Conservation (phyloP, 2,888 invertebrate genomes). For the Beris chalybata region DNA sequence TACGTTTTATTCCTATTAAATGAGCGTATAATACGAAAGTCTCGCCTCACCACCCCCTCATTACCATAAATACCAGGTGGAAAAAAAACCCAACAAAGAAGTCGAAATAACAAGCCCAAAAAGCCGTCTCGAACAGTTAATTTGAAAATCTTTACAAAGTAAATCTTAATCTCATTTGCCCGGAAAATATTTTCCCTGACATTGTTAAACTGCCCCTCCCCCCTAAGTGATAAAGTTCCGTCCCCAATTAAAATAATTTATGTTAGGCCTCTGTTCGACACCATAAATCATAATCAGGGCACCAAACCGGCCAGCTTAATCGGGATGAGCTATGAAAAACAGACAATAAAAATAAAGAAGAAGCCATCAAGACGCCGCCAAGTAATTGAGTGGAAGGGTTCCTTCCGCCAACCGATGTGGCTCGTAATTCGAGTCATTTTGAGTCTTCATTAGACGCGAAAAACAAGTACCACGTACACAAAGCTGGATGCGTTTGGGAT, state of each 20-base stretch:
- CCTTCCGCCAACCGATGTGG: not conserved
- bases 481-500: too few species aligned
- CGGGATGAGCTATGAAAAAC: not conserved
- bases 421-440: too few species aligned
- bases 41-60: too few species aligned
- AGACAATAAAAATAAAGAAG: not conserved
- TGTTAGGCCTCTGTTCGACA: slow-evolving; percentile 10
- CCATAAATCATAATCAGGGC: slow-evolving; percentile 23
- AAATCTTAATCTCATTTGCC: slow-evolving; percentile 18
- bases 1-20: too few species aligned
- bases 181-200: not conserved
- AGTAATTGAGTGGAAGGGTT: slow-evolving; percentile 14
- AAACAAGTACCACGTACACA: too few species aligned
- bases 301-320: slow-evolving; percentile 1
- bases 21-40: too few species aligned
- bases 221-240: slow-evolving; percentile 10
- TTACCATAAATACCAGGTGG: not conserved
- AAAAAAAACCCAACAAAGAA: not conserved
- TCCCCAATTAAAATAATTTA: slow-evolving; percentile 25
- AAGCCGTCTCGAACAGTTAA: slow-evolving; percentile 10
- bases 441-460: too few species aligned
- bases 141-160: slow-evolving; percentile 22
- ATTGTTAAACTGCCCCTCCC: not conserved
- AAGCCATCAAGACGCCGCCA: slow-evolving; percentile 1
- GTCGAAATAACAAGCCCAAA: too few species aligned